Base-by-base conservation (phyloP, 2,888 invertebrate species). In the Pristionchus maxplancki region DNA sequence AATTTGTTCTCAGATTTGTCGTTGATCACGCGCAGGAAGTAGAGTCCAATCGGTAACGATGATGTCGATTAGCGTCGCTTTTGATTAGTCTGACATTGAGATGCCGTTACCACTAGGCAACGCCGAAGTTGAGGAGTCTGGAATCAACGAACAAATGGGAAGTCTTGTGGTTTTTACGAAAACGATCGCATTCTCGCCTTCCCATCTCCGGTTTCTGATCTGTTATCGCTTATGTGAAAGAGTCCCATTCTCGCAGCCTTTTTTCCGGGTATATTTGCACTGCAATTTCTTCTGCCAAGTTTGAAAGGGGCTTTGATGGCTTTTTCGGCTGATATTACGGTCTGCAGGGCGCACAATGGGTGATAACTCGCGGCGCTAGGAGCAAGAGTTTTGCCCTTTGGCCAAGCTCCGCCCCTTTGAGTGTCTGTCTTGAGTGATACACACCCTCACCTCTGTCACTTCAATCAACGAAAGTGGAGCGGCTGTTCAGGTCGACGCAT, bases 291-390 rank as follows among this genome's bases (percentile, higher is more conserved):
- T 24, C 37, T 74, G 37, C 74, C 37, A 74, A 31, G 37, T 40
- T 40, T 78, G 78, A 78, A 74, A n/a, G n/a, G n/a, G n/a, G n/a
- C n/a, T n/a, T n/a, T n/a, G n/a, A n/a, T 74, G 40, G 40, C 71
- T 40, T 74, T 40, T 24, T 40, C 6, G 20, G 44, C 44, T 28
- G 34, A 78, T 13, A 78, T 34, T 34, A 67, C 67, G 31, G 40
- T 48, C 78, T 78, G 78, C 78, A 78, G 34, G 28, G 8, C 3
- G 44, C 44, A 78, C 78, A 78, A 78, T 78, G 78, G 78, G 78
- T 78, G 78, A 78, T 78, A 78, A 78, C 44, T 78, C 9, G 44
- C 3, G 31, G 74, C 0, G 74, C 74, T 3, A 31, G 24, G 74
- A 74, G 40, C 40, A 71, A 17, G 64, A 34, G 64, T 4, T 40